These are phyloP conservation scores for Drosophila mimica DNA, from an alignment of 2,888 invertebrate genomes.

Conservation along the genomic window DNA sequence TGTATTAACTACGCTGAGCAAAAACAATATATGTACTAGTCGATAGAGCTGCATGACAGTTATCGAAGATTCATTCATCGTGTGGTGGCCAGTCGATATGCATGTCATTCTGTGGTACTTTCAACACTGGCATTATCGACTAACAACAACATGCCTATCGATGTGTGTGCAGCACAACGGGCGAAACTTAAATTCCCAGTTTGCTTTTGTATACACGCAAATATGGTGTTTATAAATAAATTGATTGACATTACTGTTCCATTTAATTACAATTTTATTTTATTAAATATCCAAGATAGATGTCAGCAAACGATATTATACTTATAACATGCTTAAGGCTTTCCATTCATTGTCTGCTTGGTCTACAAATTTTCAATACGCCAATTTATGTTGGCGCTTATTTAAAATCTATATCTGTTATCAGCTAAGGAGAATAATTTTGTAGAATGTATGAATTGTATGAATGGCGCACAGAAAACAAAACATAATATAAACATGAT, in stretches of 20 bases:
- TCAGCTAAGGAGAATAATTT: neutral
- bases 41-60: constrained; percentile 35
- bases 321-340: neutral
- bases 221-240: neutral
- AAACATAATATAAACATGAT: neutral
- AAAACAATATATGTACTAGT: constrained; percentile 67
- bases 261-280: neutral
- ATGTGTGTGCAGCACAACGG: too few species aligned
- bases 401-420: neutral
- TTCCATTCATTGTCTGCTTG: neutral
- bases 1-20: constrained; percentile 57
- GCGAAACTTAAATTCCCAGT: neutral
- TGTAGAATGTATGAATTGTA: neutral
- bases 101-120: neutral
- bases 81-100: constrained; percentile 35
- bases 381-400: neutral
- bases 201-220: neutral
- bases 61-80: constrained; percentile 14
- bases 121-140: constrained; percentile 23
- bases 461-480: neutral
- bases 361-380: neutral
- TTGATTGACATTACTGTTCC: neutral
- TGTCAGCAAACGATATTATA: neutral
- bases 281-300: neutral
- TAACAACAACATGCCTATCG: neutral